phyloP scores from a whole-genome alignment of 2,797 vertebrate genomes.

The Numenius phaeopus region DNA sequence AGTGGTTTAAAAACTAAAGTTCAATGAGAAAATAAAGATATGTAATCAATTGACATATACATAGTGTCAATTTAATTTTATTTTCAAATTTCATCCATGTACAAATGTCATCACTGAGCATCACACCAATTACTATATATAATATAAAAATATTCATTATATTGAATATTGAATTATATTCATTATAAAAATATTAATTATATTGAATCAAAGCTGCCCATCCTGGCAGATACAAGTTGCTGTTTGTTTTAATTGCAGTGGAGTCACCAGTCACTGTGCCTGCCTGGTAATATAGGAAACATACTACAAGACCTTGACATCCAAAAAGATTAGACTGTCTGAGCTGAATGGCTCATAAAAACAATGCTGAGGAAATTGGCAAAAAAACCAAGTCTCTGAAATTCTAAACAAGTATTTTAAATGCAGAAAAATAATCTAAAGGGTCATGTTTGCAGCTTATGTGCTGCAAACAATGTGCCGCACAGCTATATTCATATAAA shows the following conservation, averaged over 20 bases:
- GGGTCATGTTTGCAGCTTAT: slow-evolving; percentile 34
- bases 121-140: neutral
- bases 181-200: neutral
- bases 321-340: slow-evolving; percentile 36
- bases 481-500: neutral
- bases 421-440: slow-evolving; percentile 29
- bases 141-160: neutral
- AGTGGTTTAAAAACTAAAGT: neutral
- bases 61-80: neutral
- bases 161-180: neutral
- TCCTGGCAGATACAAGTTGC: slow-evolving; percentile 6
- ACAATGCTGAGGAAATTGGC: neutral
- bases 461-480: slow-evolving; percentile 6
- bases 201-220: neutral
- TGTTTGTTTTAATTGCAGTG: slow-evolving; percentile 61
- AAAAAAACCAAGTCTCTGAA: slow-evolving; percentile 42
- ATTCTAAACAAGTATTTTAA: slow-evolving; percentile 49
- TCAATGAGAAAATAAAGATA: neutral
- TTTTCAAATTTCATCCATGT: neutral
- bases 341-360: slow-evolving; percentile 39
- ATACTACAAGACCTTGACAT: slow-evolving; percentile 24
- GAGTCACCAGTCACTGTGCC: slow-evolving; percentile 7
- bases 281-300: slow-evolving; percentile 14
- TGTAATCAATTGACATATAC: neutral
- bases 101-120: neutral